Percentiles rank a stretch among this genome's conserved stretches.
Evolutionary conservation across 2,888 invertebrate species (phyloP).

Genomic region (Peribatodes rhomboidaria): DNA sequence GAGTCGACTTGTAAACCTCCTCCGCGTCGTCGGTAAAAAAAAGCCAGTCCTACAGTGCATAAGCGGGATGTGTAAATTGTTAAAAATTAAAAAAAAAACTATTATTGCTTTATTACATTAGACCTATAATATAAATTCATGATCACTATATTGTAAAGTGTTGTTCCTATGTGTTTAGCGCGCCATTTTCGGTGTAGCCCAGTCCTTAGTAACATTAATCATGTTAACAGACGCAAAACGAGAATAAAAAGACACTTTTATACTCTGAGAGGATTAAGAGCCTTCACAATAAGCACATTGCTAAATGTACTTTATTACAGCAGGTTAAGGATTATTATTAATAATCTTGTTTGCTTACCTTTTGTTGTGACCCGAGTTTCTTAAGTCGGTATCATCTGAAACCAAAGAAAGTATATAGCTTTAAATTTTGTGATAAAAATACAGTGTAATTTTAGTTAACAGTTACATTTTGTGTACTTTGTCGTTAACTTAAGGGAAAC

Average conservation of each 20-base stretch:
- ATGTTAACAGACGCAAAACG: conserved; percentile 46
- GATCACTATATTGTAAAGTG: too few relatives aligned
- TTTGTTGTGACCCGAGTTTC: conserved; percentile 36
- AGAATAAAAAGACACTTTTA: conserved; percentile 44
- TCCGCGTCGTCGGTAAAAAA: too few relatives aligned
- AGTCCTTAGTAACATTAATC: conserved; percentile 28
- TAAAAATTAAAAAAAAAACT: too few relatives aligned
- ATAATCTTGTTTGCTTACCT: conserved; percentile 51
- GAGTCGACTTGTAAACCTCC: too few relatives aligned
- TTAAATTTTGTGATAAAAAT: conserved; percentile 3
- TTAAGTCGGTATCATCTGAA: conserved; percentile 58
- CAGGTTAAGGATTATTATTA: conserved; percentile 17
- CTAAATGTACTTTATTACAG: conserved; percentile 29
- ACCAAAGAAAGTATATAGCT: conserved; percentile 51
- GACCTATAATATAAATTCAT: too few relatives aligned
- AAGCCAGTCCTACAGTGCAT: not conserved
- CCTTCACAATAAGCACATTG: conserved; percentile 37
- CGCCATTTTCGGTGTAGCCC: not conserved
- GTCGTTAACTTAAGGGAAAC: too few relatives aligned
- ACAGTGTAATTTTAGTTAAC: not conserved
- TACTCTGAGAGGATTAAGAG: conserved; percentile 44
- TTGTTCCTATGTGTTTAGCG: not conserved
- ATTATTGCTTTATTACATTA: too few relatives aligned
- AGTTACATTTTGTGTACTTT: not conserved
- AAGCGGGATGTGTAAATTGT: not conserved